Conservation (phyloP, 1,140 invertebrate species). For the Pseudachorutes palmiensis region DNA sequence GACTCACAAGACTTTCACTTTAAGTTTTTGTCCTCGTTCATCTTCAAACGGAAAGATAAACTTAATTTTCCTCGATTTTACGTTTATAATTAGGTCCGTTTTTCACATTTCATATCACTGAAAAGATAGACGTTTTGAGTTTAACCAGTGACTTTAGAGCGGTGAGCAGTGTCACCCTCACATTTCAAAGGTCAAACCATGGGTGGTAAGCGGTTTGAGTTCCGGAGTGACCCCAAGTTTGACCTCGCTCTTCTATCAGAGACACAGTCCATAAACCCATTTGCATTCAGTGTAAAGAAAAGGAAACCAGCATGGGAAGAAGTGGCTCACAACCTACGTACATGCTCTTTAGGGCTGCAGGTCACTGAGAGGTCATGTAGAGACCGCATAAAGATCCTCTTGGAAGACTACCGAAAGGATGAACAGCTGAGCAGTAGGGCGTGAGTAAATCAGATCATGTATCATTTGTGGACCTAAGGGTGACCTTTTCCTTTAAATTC, state of each 20-base stretch:
- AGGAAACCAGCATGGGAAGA: background rate
- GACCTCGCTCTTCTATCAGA: background rate
- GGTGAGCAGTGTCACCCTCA: no score
- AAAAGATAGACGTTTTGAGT: background rate
- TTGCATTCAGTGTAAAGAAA: background rate
- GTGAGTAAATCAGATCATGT: background rate
- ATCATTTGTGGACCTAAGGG: background rate
- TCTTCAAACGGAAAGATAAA: background rate
- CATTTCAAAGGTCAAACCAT: background rate
- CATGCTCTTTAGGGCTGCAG: background rate
- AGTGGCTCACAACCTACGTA: background rate
- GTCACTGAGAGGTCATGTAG: background rate
- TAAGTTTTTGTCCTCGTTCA: background rate
- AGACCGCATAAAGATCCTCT: background rate
- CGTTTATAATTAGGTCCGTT: background rate
- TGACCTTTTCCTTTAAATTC: background rate
- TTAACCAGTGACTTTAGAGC: background rate
- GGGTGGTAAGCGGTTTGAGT: background rate
- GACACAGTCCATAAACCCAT: background rate
- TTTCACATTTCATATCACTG: background rate
- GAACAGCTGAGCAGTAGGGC: background rate
- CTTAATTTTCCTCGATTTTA: background rate
- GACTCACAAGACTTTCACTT: background rate
- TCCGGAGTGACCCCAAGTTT: background rate
- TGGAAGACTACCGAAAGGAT: background rate